phyloP scores from a whole-genome alignment of 1,140 invertebrate genomes.

The Planococcus citri region DNA sequence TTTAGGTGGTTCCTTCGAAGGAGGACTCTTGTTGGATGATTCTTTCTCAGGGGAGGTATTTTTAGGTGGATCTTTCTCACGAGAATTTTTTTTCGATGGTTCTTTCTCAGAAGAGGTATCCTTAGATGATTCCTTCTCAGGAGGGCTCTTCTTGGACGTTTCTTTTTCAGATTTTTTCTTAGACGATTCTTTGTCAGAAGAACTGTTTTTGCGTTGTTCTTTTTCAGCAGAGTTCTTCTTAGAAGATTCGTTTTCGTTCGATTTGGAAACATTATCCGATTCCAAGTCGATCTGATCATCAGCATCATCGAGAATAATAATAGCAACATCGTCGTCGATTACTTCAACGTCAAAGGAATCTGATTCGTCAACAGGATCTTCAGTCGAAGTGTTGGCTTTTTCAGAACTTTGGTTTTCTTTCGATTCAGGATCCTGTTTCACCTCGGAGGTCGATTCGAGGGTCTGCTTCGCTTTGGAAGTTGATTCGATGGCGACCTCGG shows the following conservation, averaged over 20 bases:
- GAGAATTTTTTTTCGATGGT: no score
- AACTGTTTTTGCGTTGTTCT: no score
- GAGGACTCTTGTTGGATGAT: no score
- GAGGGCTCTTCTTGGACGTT: slow-evolving; percentile 18
- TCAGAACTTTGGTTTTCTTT: not conserved
- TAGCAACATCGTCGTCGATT: slow-evolving; percentile 8
- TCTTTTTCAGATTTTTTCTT: no score
- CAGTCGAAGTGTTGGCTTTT: no score
- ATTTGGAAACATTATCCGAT: not conserved
- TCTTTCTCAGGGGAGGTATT: no score
- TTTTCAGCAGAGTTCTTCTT: no score
- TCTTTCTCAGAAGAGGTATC: no score
- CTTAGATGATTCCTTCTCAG: not conserved
- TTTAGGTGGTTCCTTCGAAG: no score
- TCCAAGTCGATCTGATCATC: not conserved
- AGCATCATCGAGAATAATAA: not conserved
- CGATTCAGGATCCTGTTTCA: slow-evolving; percentile 2
- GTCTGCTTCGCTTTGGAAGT: not conserved
- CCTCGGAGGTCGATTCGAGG: not conserved
- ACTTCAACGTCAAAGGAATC: not conserved
- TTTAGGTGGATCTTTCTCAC: no score
- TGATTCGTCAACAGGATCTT: not conserved
- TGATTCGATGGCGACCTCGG: not conserved
- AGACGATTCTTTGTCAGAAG: no score
- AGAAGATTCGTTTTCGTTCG: not conserved